phyloP scores from a whole-genome alignment of 2,888 invertebrate genomes.

The Creontiades dilutus region DNA sequence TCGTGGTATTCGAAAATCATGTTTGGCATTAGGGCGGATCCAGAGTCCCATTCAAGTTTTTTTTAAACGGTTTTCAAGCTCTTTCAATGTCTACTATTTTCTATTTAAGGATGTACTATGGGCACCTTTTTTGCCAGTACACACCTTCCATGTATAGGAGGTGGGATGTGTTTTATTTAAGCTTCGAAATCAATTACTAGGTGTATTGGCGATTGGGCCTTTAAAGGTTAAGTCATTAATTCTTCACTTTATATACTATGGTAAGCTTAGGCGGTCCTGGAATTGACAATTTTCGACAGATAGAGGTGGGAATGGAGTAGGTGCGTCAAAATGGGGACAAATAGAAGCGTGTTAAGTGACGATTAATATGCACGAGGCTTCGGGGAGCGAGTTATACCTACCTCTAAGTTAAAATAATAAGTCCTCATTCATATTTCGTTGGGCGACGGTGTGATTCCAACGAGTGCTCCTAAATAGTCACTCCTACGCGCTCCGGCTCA shows the following conservation, averaged over 20 bases:
- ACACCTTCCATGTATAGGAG: no score
- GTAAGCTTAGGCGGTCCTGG: no score
- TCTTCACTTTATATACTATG: background rate
- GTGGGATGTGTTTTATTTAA: no score
- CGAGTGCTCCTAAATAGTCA: conserved; percentile 34
- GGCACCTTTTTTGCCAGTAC: no score
- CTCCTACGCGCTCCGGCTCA: conserved; percentile 13
- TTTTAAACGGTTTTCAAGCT: no score
- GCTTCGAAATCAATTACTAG: background rate
- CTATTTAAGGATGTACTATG: no score
- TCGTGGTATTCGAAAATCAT: no score
- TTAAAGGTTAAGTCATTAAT: background rate
- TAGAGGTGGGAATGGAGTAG: background rate
- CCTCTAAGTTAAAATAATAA: conserved; percentile 91
- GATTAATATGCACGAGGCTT: background rate
- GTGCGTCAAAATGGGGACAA: background rate
- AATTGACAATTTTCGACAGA: background rate
- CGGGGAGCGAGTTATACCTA: conserved; percentile 79
- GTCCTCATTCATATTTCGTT: conserved; percentile 90
- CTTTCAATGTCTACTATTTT: no score
- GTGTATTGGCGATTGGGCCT: background rate
- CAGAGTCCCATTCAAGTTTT: no score
- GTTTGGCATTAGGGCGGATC: no score
- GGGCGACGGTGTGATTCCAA: conserved; percentile 56
- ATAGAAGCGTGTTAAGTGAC: background rate